Evolutionary conservation across 2,888 invertebrate species (phyloP), one percentile per base, ranked within the genome.

Genomic region (Diplazon laetatorius): DNA sequence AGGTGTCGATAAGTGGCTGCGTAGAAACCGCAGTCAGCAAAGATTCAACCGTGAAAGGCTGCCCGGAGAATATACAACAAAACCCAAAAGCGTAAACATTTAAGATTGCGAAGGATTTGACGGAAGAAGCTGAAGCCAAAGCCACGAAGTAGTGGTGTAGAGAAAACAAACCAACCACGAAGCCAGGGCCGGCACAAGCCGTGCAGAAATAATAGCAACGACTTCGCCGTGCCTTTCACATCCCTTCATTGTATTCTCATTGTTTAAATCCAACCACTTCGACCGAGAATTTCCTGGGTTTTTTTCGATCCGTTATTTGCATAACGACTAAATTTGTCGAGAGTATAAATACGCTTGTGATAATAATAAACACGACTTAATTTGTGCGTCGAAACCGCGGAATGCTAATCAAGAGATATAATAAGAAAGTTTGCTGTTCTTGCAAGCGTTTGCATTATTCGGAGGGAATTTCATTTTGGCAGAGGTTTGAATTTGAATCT

Each of bases 21-120:
- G 30, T 55, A 44, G 20, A 52, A 71, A 55, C 9, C 55, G 62
- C 62, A 62, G 42, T 44, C 25, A 52, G 30, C n/a, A 30, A 46
- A 59, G 20, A 59, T 35, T 69, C 20, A 14, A 18, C 37, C 2
- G 37, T 10, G 16, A 12, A 57, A 57, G 35, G 39, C 59, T 35
- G 18, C 6, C 25, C 57, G 44, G 52, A 25, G 25, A 70, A 72
- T 60, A 44, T 66, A n/a, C 37, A 44, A 30, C 30, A 22, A 20
- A 73, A 10, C 39, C 46, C 22, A 59, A 66, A 30, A 66, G 59
- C 65, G 77, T 73, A 78, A 78, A 78, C 70, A 65, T 75, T 80
- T 80, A 75, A 68, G 78, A 78, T 73, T 76, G 69, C 57, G 71
- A 72, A 57, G 66, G 72, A 68, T 81, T 76, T 46, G 60, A 66